Evolutionary conservation across 2,113 vertebrate species (phyloP).

Genomic region (Calyptommatus sinebrachiatus): DNA sequence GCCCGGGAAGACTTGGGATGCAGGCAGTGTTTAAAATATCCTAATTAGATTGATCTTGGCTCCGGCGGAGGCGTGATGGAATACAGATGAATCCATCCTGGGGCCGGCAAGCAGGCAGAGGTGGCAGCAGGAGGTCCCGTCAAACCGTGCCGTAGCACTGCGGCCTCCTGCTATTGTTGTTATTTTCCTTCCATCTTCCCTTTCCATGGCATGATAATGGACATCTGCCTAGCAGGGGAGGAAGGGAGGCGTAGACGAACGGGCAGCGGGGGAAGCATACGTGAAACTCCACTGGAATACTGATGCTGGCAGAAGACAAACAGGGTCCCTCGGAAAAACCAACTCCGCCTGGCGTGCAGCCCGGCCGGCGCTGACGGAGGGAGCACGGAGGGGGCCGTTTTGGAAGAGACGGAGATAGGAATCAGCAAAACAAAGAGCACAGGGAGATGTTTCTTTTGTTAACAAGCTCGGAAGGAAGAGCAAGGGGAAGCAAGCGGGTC

Average conservation of each 20-base stretch:
- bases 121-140: slow-evolving; percentile 68
- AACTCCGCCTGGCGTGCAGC: too few relatives aligned
- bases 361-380: neutral
- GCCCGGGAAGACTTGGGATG: slow-evolving; percentile 44
- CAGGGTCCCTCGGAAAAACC: neutral
- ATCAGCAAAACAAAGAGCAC: neutral
- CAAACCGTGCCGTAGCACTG: slow-evolving; percentile 59
- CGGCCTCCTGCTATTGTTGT: slow-evolving; percentile 61
- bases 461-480: neutral
- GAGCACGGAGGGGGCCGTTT: neutral
- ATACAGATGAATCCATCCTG: slow-evolving; percentile 69
- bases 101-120: slow-evolving; percentile 60
- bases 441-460: too few relatives aligned
- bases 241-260: slow-evolving; percentile 13
- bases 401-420: too few relatives aligned
- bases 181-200: slow-evolving; percentile 25
- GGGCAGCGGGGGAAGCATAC: neutral
- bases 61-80: slow-evolving; percentile 54
- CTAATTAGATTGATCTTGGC: slow-evolving; percentile 72
- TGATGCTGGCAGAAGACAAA: slow-evolving; percentile 34
- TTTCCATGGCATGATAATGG: slow-evolving; percentile 53
- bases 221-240: slow-evolving; percentile 58
- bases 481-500: neutral
- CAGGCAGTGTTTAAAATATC: slow-evolving; percentile 67
- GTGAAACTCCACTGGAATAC: neutral